Percentiles rank a stretch among this genome's conserved stretches.
Conservation (phyloP, 2,888 invertebrate genomes). For the Leptinotarsa juncta region DNA sequence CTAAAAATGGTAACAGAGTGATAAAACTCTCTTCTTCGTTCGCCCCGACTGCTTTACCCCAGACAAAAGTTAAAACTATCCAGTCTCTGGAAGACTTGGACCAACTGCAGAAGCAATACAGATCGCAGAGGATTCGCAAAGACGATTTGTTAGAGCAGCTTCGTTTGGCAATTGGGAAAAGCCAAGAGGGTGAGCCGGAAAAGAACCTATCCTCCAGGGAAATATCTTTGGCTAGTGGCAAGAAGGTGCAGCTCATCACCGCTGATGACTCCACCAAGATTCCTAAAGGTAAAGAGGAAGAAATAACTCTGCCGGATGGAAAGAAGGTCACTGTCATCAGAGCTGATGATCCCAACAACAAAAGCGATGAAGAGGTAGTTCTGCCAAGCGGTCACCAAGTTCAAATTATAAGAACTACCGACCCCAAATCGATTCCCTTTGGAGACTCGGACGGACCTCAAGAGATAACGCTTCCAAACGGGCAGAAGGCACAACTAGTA, state of each 20-base stretch:
- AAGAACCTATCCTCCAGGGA: conserved; percentile 81
- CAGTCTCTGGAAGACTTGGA: conserved; percentile 62
- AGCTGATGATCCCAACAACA: conserved; percentile 72
- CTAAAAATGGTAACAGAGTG: conserved; percentile 18
- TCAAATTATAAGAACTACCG: conserved; percentile 69
- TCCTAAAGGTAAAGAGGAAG: conserved; percentile 53
- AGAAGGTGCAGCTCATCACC: conserved; percentile 77
- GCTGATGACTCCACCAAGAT: conserved; percentile 52
- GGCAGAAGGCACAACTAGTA: conserved; percentile 79
- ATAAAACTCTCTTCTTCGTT: conserved; percentile 38
- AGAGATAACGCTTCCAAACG: conserved; percentile 78
- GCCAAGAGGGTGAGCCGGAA: conserved; percentile 72
- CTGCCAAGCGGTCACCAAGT: conserved; percentile 79
- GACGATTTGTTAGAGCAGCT: conserved; percentile 81
- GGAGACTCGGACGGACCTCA: conserved; percentile 70
- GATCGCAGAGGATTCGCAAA: conserved; percentile 72
- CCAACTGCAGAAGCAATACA: conserved; percentile 62
- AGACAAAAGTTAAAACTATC: conserved; percentile 66
- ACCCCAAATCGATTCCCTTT: conserved; percentile 45
- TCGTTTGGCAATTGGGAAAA: conserved; percentile 78
- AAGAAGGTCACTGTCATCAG: conserved; percentile 79
- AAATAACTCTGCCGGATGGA: conserved; percentile 76
- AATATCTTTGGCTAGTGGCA: conserved; percentile 79
- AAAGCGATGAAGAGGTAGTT: conserved; percentile 47
- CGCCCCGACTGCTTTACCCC: conserved; percentile 69